Evolutionary conservation across 2,888 invertebrate species (phyloP), one percentile per base, ranked within the genome.

Genomic region (Elmis aenea): DNA sequence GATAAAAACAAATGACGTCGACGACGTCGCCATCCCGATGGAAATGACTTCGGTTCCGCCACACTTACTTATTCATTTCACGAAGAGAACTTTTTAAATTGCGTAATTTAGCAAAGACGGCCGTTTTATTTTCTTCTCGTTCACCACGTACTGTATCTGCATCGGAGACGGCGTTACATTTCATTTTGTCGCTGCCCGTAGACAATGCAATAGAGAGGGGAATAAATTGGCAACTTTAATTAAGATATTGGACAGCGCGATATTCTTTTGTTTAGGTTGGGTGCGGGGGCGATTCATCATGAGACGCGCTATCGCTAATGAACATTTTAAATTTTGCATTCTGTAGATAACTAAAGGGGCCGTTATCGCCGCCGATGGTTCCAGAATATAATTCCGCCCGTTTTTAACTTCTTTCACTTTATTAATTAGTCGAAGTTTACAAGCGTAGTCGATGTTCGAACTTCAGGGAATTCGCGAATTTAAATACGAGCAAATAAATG

Each of bases 201-300:
- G 45, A 45, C 45, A 45, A 41, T 42, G 40, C 36, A 33, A 10
- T 25, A 25, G 25, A 29, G 33, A 36, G 57, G 64, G 60, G 62
- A 64, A 67, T 66, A 68, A 69, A 69, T 69, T 67, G 67, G 67
- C 64, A 63, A 68, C 57, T 69, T 69, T 69, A 69, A 69, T 69
- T 69, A 69, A 69, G 68, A 69, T 69, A 67, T 67, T 66, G 66
- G 66, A 58, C 66, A 62, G 59, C 56, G 60, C 62, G 62, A 61
- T 63, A 65, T 64, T 66, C 67, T 66, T 67, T 67, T 67, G 66
- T 67, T 64, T 67, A 62, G 58, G 52, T 55, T 55, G 50, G 54
- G 60, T 58, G 53, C 52, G 48, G 50, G 54, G 52, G 58, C 62
- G 58, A 65, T 65, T 58, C 63, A 63, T 65, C 65, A 64, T 58